Evolutionary conservation across 2,113 vertebrate species (phyloP).

Genomic region (Passer montanus): DNA sequence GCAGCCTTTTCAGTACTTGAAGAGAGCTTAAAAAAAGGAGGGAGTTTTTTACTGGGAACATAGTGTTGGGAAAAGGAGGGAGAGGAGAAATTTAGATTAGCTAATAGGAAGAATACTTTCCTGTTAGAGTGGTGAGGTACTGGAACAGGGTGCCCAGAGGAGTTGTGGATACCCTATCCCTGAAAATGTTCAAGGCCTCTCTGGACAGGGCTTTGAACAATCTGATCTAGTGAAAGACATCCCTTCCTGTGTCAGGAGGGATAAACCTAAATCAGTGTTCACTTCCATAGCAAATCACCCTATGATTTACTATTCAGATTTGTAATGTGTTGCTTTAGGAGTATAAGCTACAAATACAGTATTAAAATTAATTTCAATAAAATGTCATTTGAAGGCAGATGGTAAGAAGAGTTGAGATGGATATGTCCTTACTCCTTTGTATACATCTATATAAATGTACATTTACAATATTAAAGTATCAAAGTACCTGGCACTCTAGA

Average conservation of each 20-base stretch:
- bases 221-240: not conserved
- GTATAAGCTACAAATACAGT: not conserved
- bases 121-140: not conserved
- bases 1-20: not conserved
- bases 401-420: not conserved
- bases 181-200: not conserved
- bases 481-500: not conserved
- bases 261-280: not conserved
- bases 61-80: not conserved
- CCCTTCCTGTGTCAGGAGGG: not conserved
- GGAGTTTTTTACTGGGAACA: not conserved
- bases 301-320: not conserved
- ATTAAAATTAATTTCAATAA: not conserved
- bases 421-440: not conserved
- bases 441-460: not conserved
- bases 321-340: not conserved
- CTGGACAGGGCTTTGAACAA: not conserved
- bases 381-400: not conserved
- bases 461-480: not conserved
- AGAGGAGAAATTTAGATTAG: not conserved
- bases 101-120: not conserved
- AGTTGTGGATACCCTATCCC: not conserved
- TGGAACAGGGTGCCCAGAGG: not conserved
- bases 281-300: not conserved
- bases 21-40: not conserved